Conservation (phyloP, 2,113 vertebrate genomes). For the Paramormyrops kingsleyae region DNA sequence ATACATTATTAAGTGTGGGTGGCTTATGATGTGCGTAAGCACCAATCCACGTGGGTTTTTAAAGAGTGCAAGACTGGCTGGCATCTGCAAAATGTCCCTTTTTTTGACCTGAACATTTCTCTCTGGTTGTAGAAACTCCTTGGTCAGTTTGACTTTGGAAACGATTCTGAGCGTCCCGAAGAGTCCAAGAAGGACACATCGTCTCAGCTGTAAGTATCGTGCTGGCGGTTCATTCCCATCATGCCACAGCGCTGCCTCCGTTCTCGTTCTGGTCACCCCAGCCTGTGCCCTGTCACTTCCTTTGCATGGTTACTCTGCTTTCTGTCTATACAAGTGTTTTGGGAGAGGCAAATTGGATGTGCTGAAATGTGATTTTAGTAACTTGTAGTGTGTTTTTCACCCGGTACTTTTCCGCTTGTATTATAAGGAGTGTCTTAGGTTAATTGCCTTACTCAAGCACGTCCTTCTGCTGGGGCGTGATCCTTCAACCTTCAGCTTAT, state of each 20-base stretch:
- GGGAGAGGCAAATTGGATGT: background rate
- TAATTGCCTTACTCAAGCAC: background rate
- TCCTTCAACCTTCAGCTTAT: background rate
- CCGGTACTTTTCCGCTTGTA: background rate
- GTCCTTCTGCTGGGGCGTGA: background rate
- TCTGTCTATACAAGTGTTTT: background rate
- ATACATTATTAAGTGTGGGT: background rate
- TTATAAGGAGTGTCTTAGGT: background rate
- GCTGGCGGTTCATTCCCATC: background rate
- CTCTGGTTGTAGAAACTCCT: conserved; percentile 76
- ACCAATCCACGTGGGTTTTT: background rate
- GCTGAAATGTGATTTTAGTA: background rate
- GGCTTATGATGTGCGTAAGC: background rate
- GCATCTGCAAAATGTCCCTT: background rate
- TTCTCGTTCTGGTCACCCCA: background rate
- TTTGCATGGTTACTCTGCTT: background rate
- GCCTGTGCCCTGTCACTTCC: background rate
- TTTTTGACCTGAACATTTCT: conserved; percentile 10
- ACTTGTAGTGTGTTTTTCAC: background rate
- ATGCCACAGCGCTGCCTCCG: background rate
- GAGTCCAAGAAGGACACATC: conserved; percentile 87
- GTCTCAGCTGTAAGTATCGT: conserved; percentile 77
- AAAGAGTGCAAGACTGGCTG: background rate
- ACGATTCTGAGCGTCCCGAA: conserved; percentile 80
- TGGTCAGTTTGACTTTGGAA: conserved; percentile 94